Evolutionary conservation across 2,888 invertebrate species (phyloP).

Genomic region (Pseudococcus viburni): DNA sequence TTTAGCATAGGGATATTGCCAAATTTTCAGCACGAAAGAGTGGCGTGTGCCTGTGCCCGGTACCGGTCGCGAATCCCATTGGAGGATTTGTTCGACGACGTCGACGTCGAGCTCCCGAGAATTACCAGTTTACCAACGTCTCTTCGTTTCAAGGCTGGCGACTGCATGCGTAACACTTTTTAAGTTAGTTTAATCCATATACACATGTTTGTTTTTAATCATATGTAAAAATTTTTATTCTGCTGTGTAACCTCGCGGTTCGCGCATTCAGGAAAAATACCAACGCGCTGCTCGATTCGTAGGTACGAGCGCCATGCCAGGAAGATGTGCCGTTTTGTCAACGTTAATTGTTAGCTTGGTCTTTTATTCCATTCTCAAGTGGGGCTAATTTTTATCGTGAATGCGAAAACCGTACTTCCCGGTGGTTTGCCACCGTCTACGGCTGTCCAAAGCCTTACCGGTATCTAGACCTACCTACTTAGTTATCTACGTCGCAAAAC

Average conservation of each 20-base stretch:
- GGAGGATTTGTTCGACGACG: background rate
- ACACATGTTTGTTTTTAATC: constrained; percentile 29
- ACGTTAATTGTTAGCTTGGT: background rate
- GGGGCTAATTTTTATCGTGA: background rate
- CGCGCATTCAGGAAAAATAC: constrained; percentile 8
- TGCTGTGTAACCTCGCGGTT: background rate
- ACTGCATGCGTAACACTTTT: constrained; percentile 57
- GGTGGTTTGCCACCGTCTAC: background rate
- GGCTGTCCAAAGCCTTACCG: background rate
- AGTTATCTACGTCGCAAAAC: background rate
- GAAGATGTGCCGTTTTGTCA: constrained; percentile 15
- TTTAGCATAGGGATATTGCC: background rate
- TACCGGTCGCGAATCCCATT: background rate
- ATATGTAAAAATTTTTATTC: background rate
- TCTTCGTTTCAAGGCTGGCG: constrained; percentile 54
- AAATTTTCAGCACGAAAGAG: background rate
- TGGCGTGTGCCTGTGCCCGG: background rate
- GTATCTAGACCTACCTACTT: background rate
- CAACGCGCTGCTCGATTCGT: background rate
- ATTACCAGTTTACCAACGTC: constrained; percentile 42
- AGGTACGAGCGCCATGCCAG: background rate
- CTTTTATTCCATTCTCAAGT: constrained; percentile 10
- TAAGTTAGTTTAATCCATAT: constrained; percentile 47
- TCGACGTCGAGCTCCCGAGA: background rate
- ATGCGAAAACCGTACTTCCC: background rate